phyloP scores from a whole-genome alignment of 2,888 invertebrate species.

The Watsonalla cultraria region DNA sequence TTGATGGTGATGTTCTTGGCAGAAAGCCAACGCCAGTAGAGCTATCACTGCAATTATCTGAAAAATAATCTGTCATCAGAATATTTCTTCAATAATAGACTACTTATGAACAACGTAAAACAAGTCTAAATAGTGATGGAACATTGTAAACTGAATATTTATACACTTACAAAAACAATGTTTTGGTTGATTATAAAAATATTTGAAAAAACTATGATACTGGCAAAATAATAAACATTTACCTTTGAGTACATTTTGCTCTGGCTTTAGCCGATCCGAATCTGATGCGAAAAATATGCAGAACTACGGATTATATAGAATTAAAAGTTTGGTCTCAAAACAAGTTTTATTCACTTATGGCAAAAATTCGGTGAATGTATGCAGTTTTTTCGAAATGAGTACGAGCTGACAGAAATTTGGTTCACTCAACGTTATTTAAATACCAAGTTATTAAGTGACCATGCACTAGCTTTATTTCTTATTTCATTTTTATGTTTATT shows the following conservation, averaged over 20 bases:
- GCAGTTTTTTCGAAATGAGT: slow-evolving; percentile 24
- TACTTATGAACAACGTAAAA: no score
- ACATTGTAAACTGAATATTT: no score
- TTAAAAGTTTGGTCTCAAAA: slow-evolving; percentile 32
- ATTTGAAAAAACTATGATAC: background rate
- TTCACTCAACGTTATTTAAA: slow-evolving; percentile 25
- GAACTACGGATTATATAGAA: slow-evolving; percentile 46
- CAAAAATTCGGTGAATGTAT: slow-evolving; percentile 23
- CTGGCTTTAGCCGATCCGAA: slow-evolving; percentile 32
- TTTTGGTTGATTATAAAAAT: background rate
- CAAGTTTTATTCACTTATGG: slow-evolving; percentile 35
- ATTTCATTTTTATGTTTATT: slow-evolving; percentile 22
- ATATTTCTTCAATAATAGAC: no score
- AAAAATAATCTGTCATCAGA: slow-evolving; percentile 6
- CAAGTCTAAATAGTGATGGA: no score
- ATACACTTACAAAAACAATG: no score
- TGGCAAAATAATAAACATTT: slow-evolving; percentile 2
- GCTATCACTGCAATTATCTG: slow-evolving; percentile 29
- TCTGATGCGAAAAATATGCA: slow-evolving; percentile 29
- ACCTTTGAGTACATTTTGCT: slow-evolving; percentile 37
- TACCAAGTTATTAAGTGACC: slow-evolving; percentile 42
- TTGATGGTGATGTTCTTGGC: slow-evolving; percentile 40
- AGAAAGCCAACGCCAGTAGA: slow-evolving; percentile 27
- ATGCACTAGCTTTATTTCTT: slow-evolving; percentile 58
- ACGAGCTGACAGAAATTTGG: slow-evolving; percentile 28